Evolutionary conservation across 2,888 invertebrate species (phyloP).

Genomic region (Plebejus melissa): DNA sequence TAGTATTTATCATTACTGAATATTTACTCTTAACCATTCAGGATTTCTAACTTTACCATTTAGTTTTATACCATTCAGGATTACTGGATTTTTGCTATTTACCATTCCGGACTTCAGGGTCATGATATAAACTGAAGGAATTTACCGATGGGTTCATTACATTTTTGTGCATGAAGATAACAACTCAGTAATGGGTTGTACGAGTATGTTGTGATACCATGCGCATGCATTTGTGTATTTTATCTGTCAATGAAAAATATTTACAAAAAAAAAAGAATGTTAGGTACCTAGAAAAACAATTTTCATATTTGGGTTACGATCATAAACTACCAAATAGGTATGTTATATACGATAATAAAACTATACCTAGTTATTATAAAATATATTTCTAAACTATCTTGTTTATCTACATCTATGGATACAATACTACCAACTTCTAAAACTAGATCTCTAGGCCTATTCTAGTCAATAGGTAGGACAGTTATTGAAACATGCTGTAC

Average conservation of each 20-base stretch:
- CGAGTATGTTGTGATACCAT: not conserved
- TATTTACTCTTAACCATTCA: not conserved
- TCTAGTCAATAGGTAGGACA: not conserved
- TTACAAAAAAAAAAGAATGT: not conserved
- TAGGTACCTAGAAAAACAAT: not conserved
- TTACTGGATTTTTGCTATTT: not conserved
- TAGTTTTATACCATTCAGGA: not conserved
- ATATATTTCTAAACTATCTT: not conserved
- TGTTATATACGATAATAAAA: not conserved
- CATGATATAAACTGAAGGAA: not conserved
- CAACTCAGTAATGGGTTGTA: not conserved
- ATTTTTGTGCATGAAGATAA: not conserved
- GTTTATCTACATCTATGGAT: not conserved
- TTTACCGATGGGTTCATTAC: not conserved
- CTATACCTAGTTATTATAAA: not conserved
- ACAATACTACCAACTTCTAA: not conserved
- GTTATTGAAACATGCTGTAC: constrained; percentile 11
- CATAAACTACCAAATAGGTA: not conserved
- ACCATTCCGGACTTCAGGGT: not conserved
- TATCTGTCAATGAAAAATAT: constrained; percentile 1
- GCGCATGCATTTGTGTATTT: constrained; percentile 18
- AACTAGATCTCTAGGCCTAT: not conserved
- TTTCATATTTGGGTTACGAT: not conserved
- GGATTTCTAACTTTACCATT: not conserved
- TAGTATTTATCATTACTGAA: not conserved